These are phyloP conservation scores for Ambastaia sidthimunki DNA, from an alignment of 2,797 vertebrate species.

Conservation along the genomic window DNA sequence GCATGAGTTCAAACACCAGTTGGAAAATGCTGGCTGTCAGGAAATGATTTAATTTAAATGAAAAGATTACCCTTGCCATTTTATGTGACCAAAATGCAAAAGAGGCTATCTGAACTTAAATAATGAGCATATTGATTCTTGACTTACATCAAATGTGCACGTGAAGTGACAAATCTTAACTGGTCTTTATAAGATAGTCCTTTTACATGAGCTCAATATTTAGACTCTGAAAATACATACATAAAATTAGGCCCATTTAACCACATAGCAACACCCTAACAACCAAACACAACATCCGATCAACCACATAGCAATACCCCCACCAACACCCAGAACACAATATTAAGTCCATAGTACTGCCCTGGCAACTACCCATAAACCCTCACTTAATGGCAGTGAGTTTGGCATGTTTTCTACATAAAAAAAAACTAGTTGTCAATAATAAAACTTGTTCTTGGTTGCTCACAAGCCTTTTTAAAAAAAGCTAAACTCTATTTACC, in stretches of 20 bases:
- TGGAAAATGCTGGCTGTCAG: conserved; percentile 17
- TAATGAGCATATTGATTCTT: not conserved
- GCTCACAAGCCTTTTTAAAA: too few relatives aligned
- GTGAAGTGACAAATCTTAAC: not conserved
- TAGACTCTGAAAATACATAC: not conserved
- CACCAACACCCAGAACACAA: too few relatives aligned
- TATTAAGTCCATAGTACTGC: too few relatives aligned
- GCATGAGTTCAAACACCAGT: conserved; percentile 58
- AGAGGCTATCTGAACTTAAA: not conserved
- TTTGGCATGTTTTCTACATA: not conserved
- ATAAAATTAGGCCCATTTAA: not conserved
- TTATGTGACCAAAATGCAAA: conserved; percentile 1
- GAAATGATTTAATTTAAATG: conserved; percentile 6
- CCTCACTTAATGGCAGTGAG: too few relatives aligned
- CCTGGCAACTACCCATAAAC: not conserved
- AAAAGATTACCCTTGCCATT: not conserved
- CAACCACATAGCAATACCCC: not conserved
- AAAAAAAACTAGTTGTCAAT: conserved; percentile 6
- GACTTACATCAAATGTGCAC: not conserved
- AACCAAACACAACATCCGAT: not conserved
- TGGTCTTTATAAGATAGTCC: not conserved
- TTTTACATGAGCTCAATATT: not conserved
- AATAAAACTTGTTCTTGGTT: conserved; percentile 18
- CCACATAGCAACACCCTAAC: not conserved
- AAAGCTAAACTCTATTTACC: not conserved